phyloP scores from a whole-genome alignment of 2,113 vertebrate species.

The Paradisaea rubra region DNA sequence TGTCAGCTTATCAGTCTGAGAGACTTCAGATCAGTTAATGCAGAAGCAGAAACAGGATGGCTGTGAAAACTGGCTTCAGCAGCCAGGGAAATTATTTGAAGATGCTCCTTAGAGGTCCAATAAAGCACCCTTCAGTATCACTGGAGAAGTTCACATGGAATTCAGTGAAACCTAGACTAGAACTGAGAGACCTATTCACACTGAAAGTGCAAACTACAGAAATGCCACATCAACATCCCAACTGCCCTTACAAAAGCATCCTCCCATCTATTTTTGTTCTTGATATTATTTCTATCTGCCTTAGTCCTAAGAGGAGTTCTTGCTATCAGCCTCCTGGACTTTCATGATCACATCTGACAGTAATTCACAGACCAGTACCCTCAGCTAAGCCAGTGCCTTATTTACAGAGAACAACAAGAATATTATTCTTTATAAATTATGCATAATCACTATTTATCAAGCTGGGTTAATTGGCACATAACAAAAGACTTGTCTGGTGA shows the following conservation, averaged over 20 bases:
- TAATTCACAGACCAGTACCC: constrained; percentile 4
- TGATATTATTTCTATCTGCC: not conserved
- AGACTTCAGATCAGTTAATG: not conserved
- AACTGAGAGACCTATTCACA: not conserved
- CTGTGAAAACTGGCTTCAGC: not conserved
- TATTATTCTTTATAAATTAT: constrained; percentile 54
- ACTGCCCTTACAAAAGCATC: not conserved
- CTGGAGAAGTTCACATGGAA: not conserved
- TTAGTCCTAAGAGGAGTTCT: not conserved
- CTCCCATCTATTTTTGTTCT: not conserved
- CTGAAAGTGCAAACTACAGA: not conserved
- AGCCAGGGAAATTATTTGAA: not conserved
- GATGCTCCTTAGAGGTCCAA: not conserved
- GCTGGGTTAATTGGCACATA: constrained; percentile 63
- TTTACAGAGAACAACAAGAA: constrained; percentile 25
- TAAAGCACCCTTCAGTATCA: not conserved
- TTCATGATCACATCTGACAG: not conserved
- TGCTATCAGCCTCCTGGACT: not conserved
- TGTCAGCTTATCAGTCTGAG: not conserved
- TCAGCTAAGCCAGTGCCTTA: constrained; percentile 1
- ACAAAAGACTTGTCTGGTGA: constrained; percentile 58
- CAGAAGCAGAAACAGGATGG: not conserved
- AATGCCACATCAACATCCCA: not conserved
- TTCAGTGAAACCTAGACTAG: not conserved
- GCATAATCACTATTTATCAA: constrained; percentile 69